Percentiles rank a stretch among this genome's conserved stretches.
phyloP scores from a whole-genome alignment of 2,888 invertebrate genomes.

The Hesperia comma region DNA sequence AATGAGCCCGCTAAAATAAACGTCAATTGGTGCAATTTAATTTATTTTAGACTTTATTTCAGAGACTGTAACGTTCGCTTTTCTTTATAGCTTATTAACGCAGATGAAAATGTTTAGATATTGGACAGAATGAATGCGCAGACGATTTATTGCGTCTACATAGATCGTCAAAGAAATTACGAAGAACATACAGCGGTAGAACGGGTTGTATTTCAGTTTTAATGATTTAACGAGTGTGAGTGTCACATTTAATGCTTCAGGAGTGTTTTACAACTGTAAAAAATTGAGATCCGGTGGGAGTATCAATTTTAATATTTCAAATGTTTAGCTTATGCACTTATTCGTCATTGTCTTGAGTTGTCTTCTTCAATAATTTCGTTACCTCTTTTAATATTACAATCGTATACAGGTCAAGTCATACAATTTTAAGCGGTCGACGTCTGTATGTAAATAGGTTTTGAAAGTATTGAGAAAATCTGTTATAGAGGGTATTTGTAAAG shows the following conservation, averaged over 20 bases:
- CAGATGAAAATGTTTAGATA: slow-evolving; percentile 32
- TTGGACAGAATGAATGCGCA: slow-evolving; percentile 45
- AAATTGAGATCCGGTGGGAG: slow-evolving; percentile 45
- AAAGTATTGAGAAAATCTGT: too few relatives aligned
- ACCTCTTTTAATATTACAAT: not conserved
- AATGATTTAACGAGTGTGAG: slow-evolving; percentile 55
- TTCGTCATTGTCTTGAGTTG: slow-evolving; percentile 19
- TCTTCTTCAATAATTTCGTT: not conserved
- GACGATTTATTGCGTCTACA: slow-evolving; percentile 54
- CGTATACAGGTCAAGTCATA: too few relatives aligned
- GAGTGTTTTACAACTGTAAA: slow-evolving; percentile 46
- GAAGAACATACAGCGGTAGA: slow-evolving; percentile 52
- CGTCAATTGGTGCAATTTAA: slow-evolving; percentile 51
- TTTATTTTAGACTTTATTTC: slow-evolving; percentile 26
- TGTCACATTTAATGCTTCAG: slow-evolving; percentile 48
- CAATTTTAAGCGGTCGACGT: too few relatives aligned
- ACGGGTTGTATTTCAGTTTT: slow-evolving; percentile 58
- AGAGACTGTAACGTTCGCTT: slow-evolving; percentile 41
- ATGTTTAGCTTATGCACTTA: slow-evolving; percentile 17
- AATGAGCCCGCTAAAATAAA: slow-evolving; percentile 71
- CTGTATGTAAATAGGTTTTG: too few relatives aligned
- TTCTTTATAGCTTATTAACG: slow-evolving; percentile 33
- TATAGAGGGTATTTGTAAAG: too few relatives aligned
- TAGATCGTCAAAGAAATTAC: slow-evolving; percentile 56
- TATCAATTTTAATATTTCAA: slow-evolving; percentile 27